A percentile compares a stretch with the other conserved stretches of the same genome.
phyloP scores from a whole-genome alignment of 1,140 invertebrate genomes.

The Procambarus clarkii region DNA sequence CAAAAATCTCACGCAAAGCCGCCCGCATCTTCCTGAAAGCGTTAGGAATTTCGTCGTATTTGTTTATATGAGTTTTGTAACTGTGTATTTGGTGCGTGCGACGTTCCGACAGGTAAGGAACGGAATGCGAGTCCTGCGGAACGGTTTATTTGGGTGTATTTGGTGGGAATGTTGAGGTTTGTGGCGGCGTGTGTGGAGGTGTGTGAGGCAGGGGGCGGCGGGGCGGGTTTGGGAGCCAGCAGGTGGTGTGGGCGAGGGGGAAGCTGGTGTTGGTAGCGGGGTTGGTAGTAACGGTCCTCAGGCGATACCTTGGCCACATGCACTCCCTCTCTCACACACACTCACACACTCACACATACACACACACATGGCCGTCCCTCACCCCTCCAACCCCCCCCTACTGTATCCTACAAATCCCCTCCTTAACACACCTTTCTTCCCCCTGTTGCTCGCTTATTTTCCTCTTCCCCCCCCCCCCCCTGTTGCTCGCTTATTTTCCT shows the following conservation, averaged over 20 bases:
- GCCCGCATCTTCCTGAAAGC: neutral
- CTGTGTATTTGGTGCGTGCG: neutral
- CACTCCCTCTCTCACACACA: neutral
- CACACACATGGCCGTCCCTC: neutral
- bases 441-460: neutral
- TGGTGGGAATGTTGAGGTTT: too few relatives aligned
- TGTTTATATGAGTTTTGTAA: slow-evolving; percentile 22
- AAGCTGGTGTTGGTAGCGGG: slow-evolving; percentile 15
- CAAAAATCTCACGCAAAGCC: neutral
- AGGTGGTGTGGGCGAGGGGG: slow-evolving; percentile 18
- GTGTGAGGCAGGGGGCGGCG: neutral
- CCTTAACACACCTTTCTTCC: neutral
- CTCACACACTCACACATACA: neutral
- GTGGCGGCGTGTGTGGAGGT: neutral
- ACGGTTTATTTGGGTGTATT: neutral
- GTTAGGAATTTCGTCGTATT: neutral
- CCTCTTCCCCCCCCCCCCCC: neutral
- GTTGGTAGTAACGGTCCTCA: slow-evolving; percentile 37
- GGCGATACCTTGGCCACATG: slow-evolving; percentile 19
- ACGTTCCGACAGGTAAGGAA: slow-evolving; percentile 10
- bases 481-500: neutral
- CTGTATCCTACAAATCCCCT: neutral
- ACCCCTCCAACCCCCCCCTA: neutral
- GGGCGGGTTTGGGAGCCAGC: neutral
- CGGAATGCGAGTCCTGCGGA: neutral